A percentile compares a stretch with the other conserved stretches of the same genome.
Evolutionary conservation across 2,113 vertebrate species (phyloP).

Genomic region (Sceloporus undulatus): DNA sequence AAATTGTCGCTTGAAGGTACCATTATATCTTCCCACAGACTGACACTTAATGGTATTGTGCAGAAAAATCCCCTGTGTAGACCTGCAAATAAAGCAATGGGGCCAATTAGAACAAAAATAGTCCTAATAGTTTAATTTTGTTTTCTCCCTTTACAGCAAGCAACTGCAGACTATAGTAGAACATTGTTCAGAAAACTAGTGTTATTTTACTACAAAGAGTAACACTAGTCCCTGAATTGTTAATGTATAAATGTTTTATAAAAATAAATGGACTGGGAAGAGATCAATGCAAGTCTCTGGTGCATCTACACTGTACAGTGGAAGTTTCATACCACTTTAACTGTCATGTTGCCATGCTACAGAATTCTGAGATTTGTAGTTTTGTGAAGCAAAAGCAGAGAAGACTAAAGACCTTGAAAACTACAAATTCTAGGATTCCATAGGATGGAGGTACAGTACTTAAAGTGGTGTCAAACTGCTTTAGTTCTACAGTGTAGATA

Average conservation of each 20-base stretch:
- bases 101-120: constrained; percentile 41
- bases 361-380: too few relatives aligned
- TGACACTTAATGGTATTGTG: constrained; percentile 1
- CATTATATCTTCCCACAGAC: background rate
- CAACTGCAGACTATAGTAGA: constrained; percentile 11
- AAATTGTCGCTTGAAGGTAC: background rate
- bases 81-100: constrained; percentile 21
- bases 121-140: background rate
- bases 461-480: too few relatives aligned
- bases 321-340: too few relatives aligned
- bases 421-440: too few relatives aligned
- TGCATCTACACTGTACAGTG: background rate
- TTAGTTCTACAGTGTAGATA: too few relatives aligned
- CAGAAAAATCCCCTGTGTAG: constrained; percentile 26
- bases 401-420: too few relatives aligned
- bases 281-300: background rate
- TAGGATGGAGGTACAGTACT: too few relatives aligned
- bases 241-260: background rate
- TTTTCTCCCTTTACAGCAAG: constrained; percentile 28
- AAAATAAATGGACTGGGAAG: background rate
- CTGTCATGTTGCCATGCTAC: too few relatives aligned
- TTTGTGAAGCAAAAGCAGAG: too few relatives aligned
- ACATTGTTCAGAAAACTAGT: constrained; percentile 53
- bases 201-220: constrained; percentile 52
- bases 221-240: constrained; percentile 18